phyloP scores from a whole-genome alignment of 2,888 invertebrate genomes.

The Pyralis farinalis region DNA sequence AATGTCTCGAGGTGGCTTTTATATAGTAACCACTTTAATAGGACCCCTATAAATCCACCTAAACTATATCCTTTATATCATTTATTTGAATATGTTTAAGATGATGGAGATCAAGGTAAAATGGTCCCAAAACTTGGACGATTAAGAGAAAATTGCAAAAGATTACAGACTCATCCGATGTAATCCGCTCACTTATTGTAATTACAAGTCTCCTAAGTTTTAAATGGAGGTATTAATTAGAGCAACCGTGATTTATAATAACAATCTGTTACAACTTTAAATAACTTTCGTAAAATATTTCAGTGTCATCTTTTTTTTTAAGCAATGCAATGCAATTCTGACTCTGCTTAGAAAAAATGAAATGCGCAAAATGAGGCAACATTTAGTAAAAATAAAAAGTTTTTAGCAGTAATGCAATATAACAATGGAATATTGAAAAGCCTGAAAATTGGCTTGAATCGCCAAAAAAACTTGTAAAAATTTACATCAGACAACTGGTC shows the following conservation, averaged over 20 bases:
- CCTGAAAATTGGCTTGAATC: too few species aligned
- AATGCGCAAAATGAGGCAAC: too few species aligned
- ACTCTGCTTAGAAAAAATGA: too few species aligned
- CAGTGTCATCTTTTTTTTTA: not conserved
- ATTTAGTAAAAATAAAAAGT: too few species aligned
- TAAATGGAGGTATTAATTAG: slow-evolving; percentile 64
- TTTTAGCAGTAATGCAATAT: too few species aligned
- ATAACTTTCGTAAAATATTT: too few species aligned
- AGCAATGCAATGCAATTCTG: too few species aligned
- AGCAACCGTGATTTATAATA: slow-evolving; percentile 49
- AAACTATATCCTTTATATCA: slow-evolving; percentile 19
- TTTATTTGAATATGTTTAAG: slow-evolving; percentile 19
- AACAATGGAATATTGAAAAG: too few species aligned
- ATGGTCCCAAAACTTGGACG: slow-evolving; percentile 52
- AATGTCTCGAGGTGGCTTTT: slow-evolving; percentile 68
- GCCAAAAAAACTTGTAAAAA: too few species aligned
- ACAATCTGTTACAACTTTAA: not conserved
- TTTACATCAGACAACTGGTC: too few species aligned
- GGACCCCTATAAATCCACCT: slow-evolving; percentile 37
- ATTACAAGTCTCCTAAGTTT: slow-evolving; percentile 65
- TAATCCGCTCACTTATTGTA: slow-evolving; percentile 63
- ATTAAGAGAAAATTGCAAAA: slow-evolving; percentile 77
- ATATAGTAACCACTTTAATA: slow-evolving; percentile 31
- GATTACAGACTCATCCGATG: slow-evolving; percentile 58
- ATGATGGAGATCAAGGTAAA: slow-evolving; percentile 35